phyloP scores from a whole-genome alignment of 2,113 vertebrate species.

The Tamias sibiricus region DNA sequence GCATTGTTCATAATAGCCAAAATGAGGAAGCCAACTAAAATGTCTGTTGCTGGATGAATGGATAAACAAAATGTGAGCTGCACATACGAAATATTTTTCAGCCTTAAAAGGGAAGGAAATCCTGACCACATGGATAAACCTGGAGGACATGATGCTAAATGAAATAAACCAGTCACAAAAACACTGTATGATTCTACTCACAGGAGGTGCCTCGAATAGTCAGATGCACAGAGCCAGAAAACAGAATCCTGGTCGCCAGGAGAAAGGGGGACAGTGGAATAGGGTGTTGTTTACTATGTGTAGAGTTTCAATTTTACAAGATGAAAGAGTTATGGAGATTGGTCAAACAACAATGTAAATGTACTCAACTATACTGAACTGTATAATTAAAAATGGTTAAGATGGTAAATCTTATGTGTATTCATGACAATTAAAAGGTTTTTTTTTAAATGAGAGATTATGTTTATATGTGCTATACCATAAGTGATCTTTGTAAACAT shows the following conservation, averaged over 20 bases:
- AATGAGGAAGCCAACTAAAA: neutral
- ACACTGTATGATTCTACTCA: neutral
- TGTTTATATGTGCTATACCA: neutral
- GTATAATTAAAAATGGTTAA: neutral
- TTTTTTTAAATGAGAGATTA: neutral
- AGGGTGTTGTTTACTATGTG: neutral
- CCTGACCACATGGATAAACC: neutral
- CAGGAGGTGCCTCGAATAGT: neutral
- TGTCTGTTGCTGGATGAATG: neutral
- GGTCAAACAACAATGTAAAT: neutral
- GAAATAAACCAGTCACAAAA: constrained; percentile 26
- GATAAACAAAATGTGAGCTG: neutral
- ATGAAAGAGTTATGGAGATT: neutral
- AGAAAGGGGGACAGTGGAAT: neutral
- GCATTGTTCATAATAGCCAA: neutral
- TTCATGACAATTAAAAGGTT: neutral
- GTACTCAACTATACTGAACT: neutral
- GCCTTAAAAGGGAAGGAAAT: neutral
- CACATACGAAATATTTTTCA: neutral
- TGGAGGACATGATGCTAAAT: neutral
- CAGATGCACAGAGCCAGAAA: neutral
- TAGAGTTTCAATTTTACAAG: neutral
- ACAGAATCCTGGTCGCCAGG: neutral
- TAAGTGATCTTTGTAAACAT: neutral
- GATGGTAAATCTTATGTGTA: neutral